phyloP scores from a whole-genome alignment of 2,888 invertebrate genomes.

The Belgica antarctica region DNA sequence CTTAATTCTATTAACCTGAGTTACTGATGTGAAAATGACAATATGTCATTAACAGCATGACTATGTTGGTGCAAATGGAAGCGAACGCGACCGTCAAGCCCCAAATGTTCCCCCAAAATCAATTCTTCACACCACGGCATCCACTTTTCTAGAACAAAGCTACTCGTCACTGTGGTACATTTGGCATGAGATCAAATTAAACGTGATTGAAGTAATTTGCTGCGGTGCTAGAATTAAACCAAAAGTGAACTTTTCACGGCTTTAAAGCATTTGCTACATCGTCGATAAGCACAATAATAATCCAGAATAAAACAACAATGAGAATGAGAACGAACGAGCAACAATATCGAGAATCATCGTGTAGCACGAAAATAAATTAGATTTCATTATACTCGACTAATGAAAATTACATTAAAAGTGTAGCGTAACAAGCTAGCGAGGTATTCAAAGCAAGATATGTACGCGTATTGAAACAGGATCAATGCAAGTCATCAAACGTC shows the following conservation, averaged over 20 bases:
- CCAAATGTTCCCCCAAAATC: background rate
- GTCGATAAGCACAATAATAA: slow-evolving; percentile 27
- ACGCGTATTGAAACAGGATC: too few relatives aligned
- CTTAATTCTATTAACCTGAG: slow-evolving; percentile 8
- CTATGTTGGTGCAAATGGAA: background rate
- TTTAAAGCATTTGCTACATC: background rate
- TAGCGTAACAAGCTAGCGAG: too few relatives aligned
- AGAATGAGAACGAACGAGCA: too few relatives aligned
- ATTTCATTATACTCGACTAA: slow-evolving; percentile 14
- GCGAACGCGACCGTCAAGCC: background rate
- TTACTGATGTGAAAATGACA: background rate
- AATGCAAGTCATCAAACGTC: too few relatives aligned
- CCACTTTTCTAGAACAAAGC: background rate
- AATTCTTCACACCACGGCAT: background rate
- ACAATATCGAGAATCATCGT: slow-evolving; percentile 16
- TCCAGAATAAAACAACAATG: slow-evolving; percentile 9
- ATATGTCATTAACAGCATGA: background rate
- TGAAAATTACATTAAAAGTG: background rate
- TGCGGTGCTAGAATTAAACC: background rate
- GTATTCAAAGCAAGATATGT: too few relatives aligned
- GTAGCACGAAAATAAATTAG: slow-evolving; percentile 30
- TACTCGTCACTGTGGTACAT: background rate
- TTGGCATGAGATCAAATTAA: slow-evolving; percentile 39
- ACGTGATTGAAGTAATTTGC: slow-evolving; percentile 36
- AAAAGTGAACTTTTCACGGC: slow-evolving; percentile 26